Evolutionary conservation across 2,797 vertebrate species (phyloP).

Genomic region (Cephalopachus bancanus): DNA sequence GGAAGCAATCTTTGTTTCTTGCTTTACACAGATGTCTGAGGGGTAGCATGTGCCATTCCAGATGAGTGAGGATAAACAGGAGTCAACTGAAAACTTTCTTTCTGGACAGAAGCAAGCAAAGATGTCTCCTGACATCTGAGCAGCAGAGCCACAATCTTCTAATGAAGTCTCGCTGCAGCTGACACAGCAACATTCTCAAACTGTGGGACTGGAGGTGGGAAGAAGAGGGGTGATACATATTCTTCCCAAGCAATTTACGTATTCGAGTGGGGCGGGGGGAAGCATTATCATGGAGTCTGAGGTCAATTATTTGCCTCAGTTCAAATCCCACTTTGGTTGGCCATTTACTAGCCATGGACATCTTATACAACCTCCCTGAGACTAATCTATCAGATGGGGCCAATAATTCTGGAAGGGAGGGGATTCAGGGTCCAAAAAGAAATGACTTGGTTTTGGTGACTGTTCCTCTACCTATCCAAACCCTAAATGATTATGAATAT

Average conservation of each 20-base stretch:
- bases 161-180: not conserved
- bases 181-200: not conserved
- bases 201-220: fast-evolving
- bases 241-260: not conserved
- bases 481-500: not conserved
- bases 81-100: not conserved
- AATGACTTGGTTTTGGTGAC: not conserved
- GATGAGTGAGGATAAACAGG: conserved; percentile 52
- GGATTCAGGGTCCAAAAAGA: not conserved
- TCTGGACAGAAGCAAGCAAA: not conserved
- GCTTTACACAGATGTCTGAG: conserved; percentile 65
- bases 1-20: conserved; percentile 77
- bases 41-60: conserved; percentile 79
- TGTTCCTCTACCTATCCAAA: not conserved
- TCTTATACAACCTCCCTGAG: not conserved
- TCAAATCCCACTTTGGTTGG: not conserved
- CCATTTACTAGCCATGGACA: not conserved
- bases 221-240: fast-evolving
- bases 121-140: not conserved
- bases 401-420: not conserved
- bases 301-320: not conserved
- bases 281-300: not conserved
- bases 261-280: not conserved
- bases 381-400: not conserved
- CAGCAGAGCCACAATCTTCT: not conserved